Evolutionary conservation across 1,140 invertebrate genomes (phyloP).

Genomic region (Eumaeus atala): DNA sequence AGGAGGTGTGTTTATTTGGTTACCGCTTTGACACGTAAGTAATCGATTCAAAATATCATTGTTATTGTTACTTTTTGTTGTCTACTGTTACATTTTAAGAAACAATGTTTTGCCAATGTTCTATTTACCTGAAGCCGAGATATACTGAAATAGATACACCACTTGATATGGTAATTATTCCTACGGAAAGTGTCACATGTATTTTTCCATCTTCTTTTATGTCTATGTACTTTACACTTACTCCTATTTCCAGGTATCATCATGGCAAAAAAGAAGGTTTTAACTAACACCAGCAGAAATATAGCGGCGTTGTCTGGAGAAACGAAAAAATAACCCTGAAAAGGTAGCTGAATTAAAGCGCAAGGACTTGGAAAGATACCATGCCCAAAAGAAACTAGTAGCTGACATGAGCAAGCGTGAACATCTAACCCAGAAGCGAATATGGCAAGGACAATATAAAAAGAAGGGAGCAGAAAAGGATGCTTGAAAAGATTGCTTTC

Average conservation of each 20-base stretch:
- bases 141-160: too few relatives aligned
- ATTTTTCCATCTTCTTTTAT: background rate
- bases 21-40: conserved; percentile 5
- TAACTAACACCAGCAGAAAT: conserved; percentile 1
- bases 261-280: too few relatives aligned
- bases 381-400: background rate
- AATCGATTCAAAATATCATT: background rate
- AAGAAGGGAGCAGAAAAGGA: conserved; percentile 8
- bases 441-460: conserved; percentile 13
- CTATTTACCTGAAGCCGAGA: too few relatives aligned
- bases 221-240: too few relatives aligned
- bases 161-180: background rate
- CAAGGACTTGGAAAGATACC: conserved; percentile 2
- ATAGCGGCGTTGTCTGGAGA: conserved; percentile 14
- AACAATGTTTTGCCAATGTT: background rate
- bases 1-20: conserved; percentile 7
- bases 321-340: conserved; percentile 13
- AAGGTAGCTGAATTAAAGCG: conserved; percentile 17
- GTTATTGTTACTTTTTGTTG: conserved; percentile 4
- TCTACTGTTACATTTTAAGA: conserved; percentile 2
- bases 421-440: conserved; percentile 11
- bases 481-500: background rate
- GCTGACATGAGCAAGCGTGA: conserved; percentile 7
- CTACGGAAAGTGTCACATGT: background rate
- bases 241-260: conserved; percentile 5